Evolutionary conservation across 2,797 vertebrate species (phyloP), one percentile per base, ranked within the genome.

Genomic region (Melanogrammus aeglefinus): DNA sequence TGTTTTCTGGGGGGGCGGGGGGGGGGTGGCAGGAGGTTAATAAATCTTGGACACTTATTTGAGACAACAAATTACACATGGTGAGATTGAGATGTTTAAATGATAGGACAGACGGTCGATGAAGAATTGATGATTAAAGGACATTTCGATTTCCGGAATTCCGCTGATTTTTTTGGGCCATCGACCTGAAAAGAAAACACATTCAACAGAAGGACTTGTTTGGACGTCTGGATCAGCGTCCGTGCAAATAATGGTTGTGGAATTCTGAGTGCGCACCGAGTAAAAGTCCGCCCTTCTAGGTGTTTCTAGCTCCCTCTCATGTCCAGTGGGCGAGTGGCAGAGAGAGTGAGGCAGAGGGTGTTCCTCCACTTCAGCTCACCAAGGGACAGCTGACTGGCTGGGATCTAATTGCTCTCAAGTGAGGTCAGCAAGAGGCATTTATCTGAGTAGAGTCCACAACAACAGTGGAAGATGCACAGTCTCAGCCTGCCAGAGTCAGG

Each of bases 351-450:
- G 80, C 12, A 83, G 88, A 91, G 91, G 92, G 91, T 88, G 91
- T 92, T 90, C 78, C 90, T 88, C 82, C 80, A 77, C 73, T 84
- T 83, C 87, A 88, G 87, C 88, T 86, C 73, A 12, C 86, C 87
- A 88, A 96, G 95, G 95, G 95, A 97, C 96, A 96, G 96, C 96
- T 98, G 95, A 99, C 95, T 98, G 96, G 97, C 95, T 96, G 95
- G 95, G 94, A 95, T 95, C 94, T 98, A 98, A 98, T 98, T 98
- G 96, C 95, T 97, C 96, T 95, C 94, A 96, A 96, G 96, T 98
- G 98, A 99, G 97, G 97, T 99, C 98, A 99, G 96, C 96, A 94
- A 94, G 89, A 97, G 96, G 96, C 96, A 97, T 99, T 98, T 97
- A 97, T 97, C 95, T 93, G 94, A 95, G 95, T 94, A 93, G 94